These are phyloP conservation scores for Myotis planiceps DNA, from an alignment of 2,797 vertebrate genomes.

Conservation along the genomic window DNA sequence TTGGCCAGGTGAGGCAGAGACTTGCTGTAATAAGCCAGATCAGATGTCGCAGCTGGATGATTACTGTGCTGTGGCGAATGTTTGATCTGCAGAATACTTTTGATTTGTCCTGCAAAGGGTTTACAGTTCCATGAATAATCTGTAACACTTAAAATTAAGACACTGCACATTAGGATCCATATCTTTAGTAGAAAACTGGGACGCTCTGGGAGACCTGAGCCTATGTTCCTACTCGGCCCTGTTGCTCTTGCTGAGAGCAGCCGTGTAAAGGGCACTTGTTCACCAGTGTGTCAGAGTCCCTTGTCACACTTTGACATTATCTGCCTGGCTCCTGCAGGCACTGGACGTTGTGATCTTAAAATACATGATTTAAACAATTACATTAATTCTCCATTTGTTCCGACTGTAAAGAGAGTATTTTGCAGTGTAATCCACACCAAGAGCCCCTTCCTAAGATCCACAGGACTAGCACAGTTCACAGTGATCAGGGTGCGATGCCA, in stretches of 20 bases:
- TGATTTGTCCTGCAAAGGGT: background rate
- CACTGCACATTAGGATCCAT: background rate
- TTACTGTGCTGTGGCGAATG: background rate
- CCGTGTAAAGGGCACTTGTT: background rate
- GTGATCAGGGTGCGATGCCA: background rate
- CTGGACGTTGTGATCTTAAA: slow-evolving; percentile 22
- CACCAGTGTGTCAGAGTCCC: background rate
- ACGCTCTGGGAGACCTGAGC: background rate
- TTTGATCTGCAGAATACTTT: background rate
- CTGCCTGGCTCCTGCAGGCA: background rate
- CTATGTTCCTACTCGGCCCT: background rate
- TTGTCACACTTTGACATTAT: background rate
- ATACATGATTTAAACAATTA: background rate
- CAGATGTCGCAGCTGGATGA: background rate
- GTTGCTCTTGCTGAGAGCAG: background rate
- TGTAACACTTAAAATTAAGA: background rate
- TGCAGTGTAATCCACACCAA: background rate
- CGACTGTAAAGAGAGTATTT: background rate
- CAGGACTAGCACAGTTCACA: background rate
- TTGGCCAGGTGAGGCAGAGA: slow-evolving; percentile 16
- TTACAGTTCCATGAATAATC: background rate
- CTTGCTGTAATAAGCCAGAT: background rate
- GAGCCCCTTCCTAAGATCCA: background rate
- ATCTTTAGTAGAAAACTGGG: background rate
- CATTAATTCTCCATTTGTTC: background rate